phyloP scores from a whole-genome alignment of 2,113 vertebrate genomes.

The Chloropsis hardwickii region DNA sequence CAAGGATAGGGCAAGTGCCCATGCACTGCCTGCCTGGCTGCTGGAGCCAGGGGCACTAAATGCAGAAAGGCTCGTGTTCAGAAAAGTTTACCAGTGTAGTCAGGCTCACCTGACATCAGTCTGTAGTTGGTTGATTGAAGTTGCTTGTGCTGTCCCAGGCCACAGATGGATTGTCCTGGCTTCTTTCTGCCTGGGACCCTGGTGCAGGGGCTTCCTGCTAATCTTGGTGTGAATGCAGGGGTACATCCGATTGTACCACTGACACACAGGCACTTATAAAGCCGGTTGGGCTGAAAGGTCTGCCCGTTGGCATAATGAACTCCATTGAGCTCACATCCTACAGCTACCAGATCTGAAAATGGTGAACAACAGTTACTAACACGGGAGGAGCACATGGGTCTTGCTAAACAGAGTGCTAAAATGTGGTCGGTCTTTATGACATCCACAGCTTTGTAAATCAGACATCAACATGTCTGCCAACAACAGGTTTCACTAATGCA shows the following conservation, averaged over 20 bases:
- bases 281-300: constrained; percentile 84
- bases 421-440: not conserved
- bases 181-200: constrained; percentile 54
- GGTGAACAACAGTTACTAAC: constrained; percentile 5
- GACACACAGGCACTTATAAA: constrained; percentile 91
- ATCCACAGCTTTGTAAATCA: not conserved
- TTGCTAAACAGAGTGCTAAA: not conserved
- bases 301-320: constrained; percentile 88
- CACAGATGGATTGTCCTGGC: constrained; percentile 63
- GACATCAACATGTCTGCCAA: not conserved
- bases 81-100: not conserved
- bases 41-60: not conserved
- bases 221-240: constrained; percentile 80
- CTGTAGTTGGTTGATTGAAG: constrained; percentile 77
- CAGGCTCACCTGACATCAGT: constrained; percentile 84
- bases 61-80: not conserved
- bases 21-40: not conserved
- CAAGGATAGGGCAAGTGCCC: not conserved
- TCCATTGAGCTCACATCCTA: constrained; percentile 91
- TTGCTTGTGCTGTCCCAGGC: constrained; percentile 62
- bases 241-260: constrained; percentile 91
- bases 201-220: constrained; percentile 65
- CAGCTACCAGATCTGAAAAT: constrained; percentile 85
- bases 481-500: not conserved
- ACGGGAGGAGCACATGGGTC: fast-evolving